Evolutionary conservation across 2,113 vertebrate genomes (phyloP).

Genomic region (Periophthalmus modestus): DNA sequence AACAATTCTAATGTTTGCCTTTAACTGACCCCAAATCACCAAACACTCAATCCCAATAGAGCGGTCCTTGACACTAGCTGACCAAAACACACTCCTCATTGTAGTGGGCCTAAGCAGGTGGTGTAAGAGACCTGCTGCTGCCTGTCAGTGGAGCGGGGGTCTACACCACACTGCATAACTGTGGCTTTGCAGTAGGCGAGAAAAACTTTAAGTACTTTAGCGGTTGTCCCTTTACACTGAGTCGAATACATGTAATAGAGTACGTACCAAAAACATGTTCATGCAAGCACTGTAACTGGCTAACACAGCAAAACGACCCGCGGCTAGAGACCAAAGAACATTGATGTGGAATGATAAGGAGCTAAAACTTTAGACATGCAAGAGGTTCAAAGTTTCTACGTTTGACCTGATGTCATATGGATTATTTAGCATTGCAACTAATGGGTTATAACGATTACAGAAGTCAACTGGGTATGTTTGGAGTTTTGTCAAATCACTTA

Average conservation of each 20-base stretch:
- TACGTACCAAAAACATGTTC: conserved; percentile 33
- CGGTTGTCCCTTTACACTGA: conserved; percentile 9
- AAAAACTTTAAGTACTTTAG: conserved; percentile 21
- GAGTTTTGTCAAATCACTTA: too few relatives aligned
- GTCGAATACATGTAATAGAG: neutral
- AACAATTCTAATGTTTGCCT: too few relatives aligned
- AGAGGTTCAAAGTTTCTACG: too few relatives aligned
- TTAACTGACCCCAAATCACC: too few relatives aligned
- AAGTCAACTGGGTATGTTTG: too few relatives aligned
- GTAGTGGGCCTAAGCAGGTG: conserved; percentile 57
- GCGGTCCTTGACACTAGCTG: conserved; percentile 25
- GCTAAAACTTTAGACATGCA: neutral
- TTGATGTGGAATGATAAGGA: neutral
- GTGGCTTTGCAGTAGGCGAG: conserved; percentile 21
- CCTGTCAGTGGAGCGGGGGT: conserved; percentile 43
- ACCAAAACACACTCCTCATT: conserved; percentile 37
- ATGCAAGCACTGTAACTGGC: conserved; percentile 41
- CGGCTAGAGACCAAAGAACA: conserved; percentile 29
- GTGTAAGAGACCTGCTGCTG: conserved; percentile 57
- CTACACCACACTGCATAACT: conserved; percentile 14
- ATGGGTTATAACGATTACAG: too few relatives aligned
- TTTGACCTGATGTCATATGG: too few relatives aligned
- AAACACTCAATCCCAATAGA: neutral
- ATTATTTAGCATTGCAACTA: too few relatives aligned
- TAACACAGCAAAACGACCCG: conserved; percentile 24